phyloP scores from a whole-genome alignment of 2,797 vertebrate species.

The Selene dorsalis region DNA sequence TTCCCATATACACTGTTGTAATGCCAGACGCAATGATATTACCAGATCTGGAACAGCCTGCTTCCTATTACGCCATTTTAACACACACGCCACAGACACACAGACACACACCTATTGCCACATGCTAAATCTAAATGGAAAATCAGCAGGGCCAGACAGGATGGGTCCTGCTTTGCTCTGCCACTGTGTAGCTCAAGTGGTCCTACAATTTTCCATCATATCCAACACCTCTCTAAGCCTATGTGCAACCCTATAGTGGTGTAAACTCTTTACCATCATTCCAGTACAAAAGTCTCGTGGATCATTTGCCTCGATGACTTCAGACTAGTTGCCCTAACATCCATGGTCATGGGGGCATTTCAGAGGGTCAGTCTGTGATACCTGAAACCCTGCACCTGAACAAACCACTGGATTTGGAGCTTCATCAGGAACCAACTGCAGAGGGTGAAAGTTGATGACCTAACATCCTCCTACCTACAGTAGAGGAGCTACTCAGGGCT shows the following conservation, averaged over 20 bases:
- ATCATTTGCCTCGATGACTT: not conserved
- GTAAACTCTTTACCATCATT: not conserved
- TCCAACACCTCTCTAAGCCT: not conserved
- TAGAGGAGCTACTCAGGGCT: not conserved
- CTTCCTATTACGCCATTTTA: conserved; percentile 56
- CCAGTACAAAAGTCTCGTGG: not conserved
- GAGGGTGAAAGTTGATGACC: not conserved
- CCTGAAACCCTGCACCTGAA: not conserved
- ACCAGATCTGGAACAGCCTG: conserved; percentile 71
- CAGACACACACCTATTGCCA: not conserved
- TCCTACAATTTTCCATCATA: not conserved
- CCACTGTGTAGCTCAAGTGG: not conserved
- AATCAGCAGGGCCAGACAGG: too few relatives aligned
- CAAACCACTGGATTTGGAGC: not conserved
- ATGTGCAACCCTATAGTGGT: not conserved
- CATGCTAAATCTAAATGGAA: not conserved
- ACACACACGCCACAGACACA: conserved; percentile 2
- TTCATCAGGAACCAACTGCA: not conserved
- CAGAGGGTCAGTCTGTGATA: not conserved
- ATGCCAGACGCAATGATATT: conserved; percentile 69
- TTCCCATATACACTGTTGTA: conserved; percentile 62
- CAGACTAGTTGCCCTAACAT: not conserved
- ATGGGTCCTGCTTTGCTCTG: too few relatives aligned
- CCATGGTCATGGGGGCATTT: not conserved
- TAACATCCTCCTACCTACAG: not conserved